Evolutionary conservation across 2,113 vertebrate species (phyloP).

Genomic region (Anser brachyrhynchus): DNA sequence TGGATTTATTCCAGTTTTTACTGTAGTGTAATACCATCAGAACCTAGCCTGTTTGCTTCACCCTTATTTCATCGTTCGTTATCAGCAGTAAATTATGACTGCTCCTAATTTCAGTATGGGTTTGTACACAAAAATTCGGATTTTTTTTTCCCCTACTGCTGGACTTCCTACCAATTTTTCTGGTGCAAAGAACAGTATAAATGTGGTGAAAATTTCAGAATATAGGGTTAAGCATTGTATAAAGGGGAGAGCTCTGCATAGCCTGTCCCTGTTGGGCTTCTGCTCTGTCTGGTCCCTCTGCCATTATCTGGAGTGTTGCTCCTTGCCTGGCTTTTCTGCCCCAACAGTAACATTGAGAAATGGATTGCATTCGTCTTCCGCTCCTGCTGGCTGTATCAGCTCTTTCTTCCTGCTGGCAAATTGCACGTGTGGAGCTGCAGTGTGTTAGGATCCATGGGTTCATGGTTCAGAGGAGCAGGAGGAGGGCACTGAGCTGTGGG

Average conservation of each 20-base stretch:
- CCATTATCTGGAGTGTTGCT: background rate
- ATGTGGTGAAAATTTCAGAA: background rate
- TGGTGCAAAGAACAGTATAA: background rate
- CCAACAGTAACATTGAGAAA: background rate
- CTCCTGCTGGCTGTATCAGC: background rate
- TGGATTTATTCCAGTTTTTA: slow-evolving; percentile 43
- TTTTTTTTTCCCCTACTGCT: background rate
- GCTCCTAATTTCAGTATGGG: background rate
- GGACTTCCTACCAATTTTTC: background rate
- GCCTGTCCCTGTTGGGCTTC: background rate
- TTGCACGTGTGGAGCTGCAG: background rate
- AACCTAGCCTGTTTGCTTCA: background rate
- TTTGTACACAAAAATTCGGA: background rate
- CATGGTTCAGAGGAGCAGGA: background rate
- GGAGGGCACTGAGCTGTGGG: background rate
- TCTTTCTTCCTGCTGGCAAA: background rate
- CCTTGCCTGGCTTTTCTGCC: background rate
- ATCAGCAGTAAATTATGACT: background rate
- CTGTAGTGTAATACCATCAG: background rate
- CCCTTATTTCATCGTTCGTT: background rate
- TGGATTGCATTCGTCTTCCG: background rate
- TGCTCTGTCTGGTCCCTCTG: background rate
- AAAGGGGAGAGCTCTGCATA: background rate
- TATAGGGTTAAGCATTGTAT: background rate
- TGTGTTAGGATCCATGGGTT: background rate